phyloP scores from a whole-genome alignment of 1,140 invertebrate species.

The Bradysia coprophila region DNA sequence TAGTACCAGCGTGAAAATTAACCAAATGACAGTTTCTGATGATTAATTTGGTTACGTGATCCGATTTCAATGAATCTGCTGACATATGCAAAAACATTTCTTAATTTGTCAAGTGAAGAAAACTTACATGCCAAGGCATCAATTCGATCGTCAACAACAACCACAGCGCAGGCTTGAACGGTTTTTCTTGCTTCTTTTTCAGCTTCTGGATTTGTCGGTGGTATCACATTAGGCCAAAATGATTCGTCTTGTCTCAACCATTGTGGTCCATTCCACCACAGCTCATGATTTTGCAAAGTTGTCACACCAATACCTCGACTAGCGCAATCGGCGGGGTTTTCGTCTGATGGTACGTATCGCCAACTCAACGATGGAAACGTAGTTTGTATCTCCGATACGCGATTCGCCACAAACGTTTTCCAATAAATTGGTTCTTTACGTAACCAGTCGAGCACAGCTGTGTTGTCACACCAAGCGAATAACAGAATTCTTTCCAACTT shows the following conservation, averaged over 20 bases:
- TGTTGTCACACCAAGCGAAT: constrained; percentile 14
- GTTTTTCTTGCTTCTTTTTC: not conserved
- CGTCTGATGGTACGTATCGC: constrained; percentile 5
- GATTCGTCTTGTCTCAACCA: not conserved
- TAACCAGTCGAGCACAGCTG: constrained; percentile 15
- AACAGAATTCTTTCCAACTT: not conserved
- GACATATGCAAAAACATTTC: not conserved
- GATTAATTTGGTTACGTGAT: not conserved
- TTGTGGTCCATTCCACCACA: constrained; percentile 4
- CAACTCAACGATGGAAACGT: constrained; percentile 6
- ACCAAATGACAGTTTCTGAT: not conserved
- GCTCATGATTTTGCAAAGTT: constrained; percentile 4
- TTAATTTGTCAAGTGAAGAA: not conserved
- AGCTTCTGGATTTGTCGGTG: not conserved
- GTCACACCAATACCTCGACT: constrained; percentile 3
- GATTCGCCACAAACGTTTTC: constrained; percentile 18
- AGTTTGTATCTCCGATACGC: constrained; percentile 14
- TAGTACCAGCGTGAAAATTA: constrained; percentile 2
- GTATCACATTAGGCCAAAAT: not conserved
- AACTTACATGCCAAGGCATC: not conserved
- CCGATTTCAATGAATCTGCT: not conserved
- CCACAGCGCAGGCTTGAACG: not conserved
- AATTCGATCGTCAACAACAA: not conserved
- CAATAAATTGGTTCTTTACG: constrained; percentile 9
- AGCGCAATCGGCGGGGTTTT: constrained; percentile 4